Conservation (phyloP, 2,888 invertebrate species). For the Chrysomela aeneicollis region DNA sequence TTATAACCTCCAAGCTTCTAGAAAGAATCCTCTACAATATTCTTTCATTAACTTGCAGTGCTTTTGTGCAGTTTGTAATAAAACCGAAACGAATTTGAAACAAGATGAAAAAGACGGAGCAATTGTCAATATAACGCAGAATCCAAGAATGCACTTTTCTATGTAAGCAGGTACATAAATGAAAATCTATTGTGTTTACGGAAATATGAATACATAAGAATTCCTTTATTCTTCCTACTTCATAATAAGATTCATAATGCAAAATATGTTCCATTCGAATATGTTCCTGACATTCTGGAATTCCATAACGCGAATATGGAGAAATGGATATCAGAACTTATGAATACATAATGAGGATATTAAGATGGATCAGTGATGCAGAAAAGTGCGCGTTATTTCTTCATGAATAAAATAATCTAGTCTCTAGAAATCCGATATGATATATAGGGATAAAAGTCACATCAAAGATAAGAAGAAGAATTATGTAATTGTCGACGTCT, state of each 20-base stretch:
- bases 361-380: slow-evolving; percentile 1
- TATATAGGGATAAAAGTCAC: too few species aligned
- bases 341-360: background rate
- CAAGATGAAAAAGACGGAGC: slow-evolving; percentile 20
- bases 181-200: slow-evolving; percentile 23
- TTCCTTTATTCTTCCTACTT: background rate
- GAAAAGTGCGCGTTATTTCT: slow-evolving; percentile 1
- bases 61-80: too few species aligned
- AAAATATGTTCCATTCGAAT: background rate
- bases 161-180: slow-evolving; percentile 24
- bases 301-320: background rate
- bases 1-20: too few species aligned
- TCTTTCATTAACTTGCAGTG: too few species aligned
- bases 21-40: too few species aligned
- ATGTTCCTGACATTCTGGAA: background rate
- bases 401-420: too few species aligned
- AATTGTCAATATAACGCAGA: slow-evolving; percentile 20
- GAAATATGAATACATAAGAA: background rate
- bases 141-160: slow-evolving; percentile 23
- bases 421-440: too few species aligned
- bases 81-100: background rate
- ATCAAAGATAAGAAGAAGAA: too few species aligned
- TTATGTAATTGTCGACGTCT: too few species aligned
- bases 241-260: background rate
- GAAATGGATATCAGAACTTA: background rate